phyloP scores from a whole-genome alignment of 2,113 vertebrate species.

The Willisornis vidua region DNA sequence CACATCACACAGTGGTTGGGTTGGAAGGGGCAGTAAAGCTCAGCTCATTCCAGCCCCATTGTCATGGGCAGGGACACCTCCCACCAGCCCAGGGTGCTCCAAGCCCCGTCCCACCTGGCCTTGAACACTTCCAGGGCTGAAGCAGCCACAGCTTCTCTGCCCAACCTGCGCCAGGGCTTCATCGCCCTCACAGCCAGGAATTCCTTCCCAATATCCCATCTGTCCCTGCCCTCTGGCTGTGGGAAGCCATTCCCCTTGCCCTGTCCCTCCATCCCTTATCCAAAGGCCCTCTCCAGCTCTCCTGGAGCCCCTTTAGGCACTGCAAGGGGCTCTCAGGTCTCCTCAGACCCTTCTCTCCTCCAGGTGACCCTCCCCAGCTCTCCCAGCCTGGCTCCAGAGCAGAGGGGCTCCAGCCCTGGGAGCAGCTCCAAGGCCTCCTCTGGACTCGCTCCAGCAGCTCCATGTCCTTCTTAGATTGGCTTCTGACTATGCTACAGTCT shows the following conservation, averaged over 20 bases:
- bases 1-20: not conserved
- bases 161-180: not conserved
- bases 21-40: not conserved
- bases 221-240: not conserved
- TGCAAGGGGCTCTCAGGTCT: not conserved
- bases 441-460: not conserved
- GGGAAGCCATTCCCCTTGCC: not conserved
- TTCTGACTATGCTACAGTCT: not conserved
- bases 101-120: fast-evolving
- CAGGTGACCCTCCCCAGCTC: not conserved
- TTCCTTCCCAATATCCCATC: not conserved
- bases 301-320: not conserved
- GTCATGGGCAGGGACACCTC: not conserved
- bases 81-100: not conserved
- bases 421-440: not conserved
- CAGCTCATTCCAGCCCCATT: not conserved
- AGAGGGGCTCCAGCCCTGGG: not conserved
- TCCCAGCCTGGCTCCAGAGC: not conserved
- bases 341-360: not conserved
- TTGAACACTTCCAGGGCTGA: not conserved
- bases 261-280: not conserved
- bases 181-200: fast-evolving
- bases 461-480: not conserved
- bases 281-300: not conserved
- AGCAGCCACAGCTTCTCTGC: not conserved